These are phyloP conservation scores for Paracyprichromis sp. DNA, from an alignment of 2,113 vertebrate genomes.

Conservation along the genomic window DNA sequence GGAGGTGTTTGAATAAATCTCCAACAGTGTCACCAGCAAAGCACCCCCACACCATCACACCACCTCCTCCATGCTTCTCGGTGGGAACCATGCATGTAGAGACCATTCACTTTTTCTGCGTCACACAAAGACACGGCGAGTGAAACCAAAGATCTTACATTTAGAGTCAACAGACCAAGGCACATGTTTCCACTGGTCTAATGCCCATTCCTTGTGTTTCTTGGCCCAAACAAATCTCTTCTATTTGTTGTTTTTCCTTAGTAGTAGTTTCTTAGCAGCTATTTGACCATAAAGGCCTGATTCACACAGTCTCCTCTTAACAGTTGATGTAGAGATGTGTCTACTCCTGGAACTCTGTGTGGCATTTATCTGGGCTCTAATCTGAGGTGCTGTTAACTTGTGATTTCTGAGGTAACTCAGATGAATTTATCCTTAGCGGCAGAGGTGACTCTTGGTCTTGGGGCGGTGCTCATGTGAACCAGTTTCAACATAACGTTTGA, in stretches of 20 bases:
- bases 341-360: not conserved
- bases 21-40: not conserved
- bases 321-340: accelerated
- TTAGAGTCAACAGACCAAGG: not conserved
- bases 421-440: accelerated
- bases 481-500: not conserved
- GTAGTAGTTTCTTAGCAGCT: accelerated
- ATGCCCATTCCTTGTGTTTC: accelerated
- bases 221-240: not conserved
- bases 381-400: not conserved
- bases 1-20: not conserved
- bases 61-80: not conserved
- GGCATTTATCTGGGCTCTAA: not conserved
- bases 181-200: accelerated
- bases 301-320: not conserved
- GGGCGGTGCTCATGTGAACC: not conserved
- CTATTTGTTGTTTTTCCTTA: not conserved
- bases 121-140: not conserved
- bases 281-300: not conserved
- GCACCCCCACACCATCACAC: not conserved
- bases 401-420: not conserved
- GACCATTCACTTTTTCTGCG: not conserved
- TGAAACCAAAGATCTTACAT: not conserved
- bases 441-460: not conserved
- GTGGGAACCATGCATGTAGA: not conserved